Base-by-base conservation (phyloP, 2,113 vertebrate species). In the Gobio gobio region DNA sequence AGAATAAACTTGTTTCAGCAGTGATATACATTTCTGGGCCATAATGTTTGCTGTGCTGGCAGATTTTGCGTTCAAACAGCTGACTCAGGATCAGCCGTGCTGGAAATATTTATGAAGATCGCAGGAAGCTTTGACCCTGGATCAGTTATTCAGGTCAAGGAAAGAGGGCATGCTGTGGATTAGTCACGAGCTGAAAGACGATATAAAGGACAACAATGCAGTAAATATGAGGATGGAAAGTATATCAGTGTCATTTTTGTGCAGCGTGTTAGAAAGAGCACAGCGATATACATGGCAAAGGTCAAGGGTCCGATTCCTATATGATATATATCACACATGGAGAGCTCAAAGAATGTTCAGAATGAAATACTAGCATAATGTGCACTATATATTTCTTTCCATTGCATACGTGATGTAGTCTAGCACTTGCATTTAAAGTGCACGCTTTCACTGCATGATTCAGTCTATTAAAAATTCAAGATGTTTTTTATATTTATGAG, bases 51-150 rank as follows among this genome's bases (percentile, higher is more conserved):
- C 76, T 43, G 76, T 36, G 76, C 33, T 78, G 26, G 76, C 76
- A 56, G 51, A 58, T 36, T 29, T 9, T 47, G 70, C 0, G 0
- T 7, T 45, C 40, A 73, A 51, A 49, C 24, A 49, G n/a, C 73
- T 75, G 73, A 75, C 76, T 59, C 76, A 59, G 51, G 33, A 78
- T 59, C 76, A 78, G 76, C 12, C 51, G 18, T 78, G 51, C 20
- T 58, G 76, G 54, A 78, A n/a, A 78, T 59, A 59, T 78, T 78
- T 59, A 58, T 78, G 49, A 58, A 24, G 16, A 47, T 29, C 12
- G 7, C 73, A 29, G 73, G 45, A 29, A 78, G 54, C 51, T 58
- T 14, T 59, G 76, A 78, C 54, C 76, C 76, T 59, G 54, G 74
- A 56, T 49, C 43, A 49, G 73, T 49, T 51, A 47, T 75, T 10